Evolutionary conservation across 2,888 invertebrate species (phyloP), one percentile per base, ranked within the genome.

Genomic region (Apamea anceps): DNA sequence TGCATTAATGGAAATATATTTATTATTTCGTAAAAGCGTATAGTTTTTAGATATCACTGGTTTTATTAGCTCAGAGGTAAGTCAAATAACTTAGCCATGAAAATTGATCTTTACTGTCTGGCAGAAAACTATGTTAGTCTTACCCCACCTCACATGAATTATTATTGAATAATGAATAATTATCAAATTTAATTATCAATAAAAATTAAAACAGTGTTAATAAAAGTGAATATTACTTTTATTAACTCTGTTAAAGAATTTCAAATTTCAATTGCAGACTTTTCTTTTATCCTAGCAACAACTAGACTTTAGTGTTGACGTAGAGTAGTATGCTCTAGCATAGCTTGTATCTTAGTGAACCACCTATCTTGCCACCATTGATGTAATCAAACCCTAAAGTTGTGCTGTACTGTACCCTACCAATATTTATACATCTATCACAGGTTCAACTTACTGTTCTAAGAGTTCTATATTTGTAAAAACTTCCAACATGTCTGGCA

Each of bases 381-480:
- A 10, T n/a, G 45, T 60, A 18, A 62, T 45, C 15, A 76, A 21
- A 77, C 21, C 21, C 18, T 21, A 15, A 25, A 62, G 60, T 60
- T 37, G 37, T 78, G 51, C 37, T 63, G 18, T 21, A 51, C 18
- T n/a, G 13, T 51, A 28, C 25, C 57, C 0, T 60, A 60, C 62
- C 18, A 63, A 28, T 62, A 51, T 37, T n/a, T 18, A 65, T 71
- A 25, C 5, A 57, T 60, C 8, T 25, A 71, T 81, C 70, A 68
- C 75, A 76, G 48, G 32, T 42, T 13, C 5, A 80, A 45, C 37
- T 76, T 87, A 88, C 5, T 87, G 75, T 54, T 85, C 87, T 80
- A 92, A 86, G 7, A 94, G 82, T 45, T 92, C 91, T 72, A 95
- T 92, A 68, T 93, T 94, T 75, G 91, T 90, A 92, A 96, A 96